A percentile compares a stretch with the other conserved stretches of the same genome.
Evolutionary conservation across 2,888 invertebrate genomes (phyloP).

Genomic region (Timema podura): DNA sequence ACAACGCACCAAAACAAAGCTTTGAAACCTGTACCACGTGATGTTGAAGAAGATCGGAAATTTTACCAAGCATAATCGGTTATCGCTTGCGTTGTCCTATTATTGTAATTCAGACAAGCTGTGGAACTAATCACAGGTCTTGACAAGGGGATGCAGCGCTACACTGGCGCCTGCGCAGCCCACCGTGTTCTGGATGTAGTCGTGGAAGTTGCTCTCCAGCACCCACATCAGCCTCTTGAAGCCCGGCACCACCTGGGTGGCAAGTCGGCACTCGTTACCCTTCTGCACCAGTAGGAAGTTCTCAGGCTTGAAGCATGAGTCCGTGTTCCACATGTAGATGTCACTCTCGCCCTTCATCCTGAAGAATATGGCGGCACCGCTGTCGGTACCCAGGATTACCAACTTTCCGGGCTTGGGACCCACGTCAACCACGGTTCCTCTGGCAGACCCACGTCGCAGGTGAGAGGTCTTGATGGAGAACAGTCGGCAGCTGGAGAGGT

Average conservation of each 20-base stretch:
- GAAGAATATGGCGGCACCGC: conserved; percentile 57
- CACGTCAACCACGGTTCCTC: conserved; percentile 55
- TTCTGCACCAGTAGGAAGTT: conserved; percentile 56
- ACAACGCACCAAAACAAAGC: too few species aligned
- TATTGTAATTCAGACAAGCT: neutral
- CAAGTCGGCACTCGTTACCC: conserved; percentile 54
- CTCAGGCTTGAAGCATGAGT: conserved; percentile 51
- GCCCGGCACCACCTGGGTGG: conserved; percentile 59
- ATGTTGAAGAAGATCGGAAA: too few species aligned
- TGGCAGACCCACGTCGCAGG: conserved; percentile 53
- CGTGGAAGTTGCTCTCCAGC: conserved; percentile 62
- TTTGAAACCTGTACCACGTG: too few species aligned
- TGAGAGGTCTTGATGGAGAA: conserved; percentile 62
- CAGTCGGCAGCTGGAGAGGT: conserved; percentile 57
- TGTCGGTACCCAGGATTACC: conserved; percentile 58
- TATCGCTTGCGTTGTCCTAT: too few species aligned
- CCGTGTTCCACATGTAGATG: conserved; percentile 61
- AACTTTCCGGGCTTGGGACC: conserved; percentile 54
- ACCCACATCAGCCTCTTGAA: conserved; percentile 57
- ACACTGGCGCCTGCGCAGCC: conserved; percentile 55
- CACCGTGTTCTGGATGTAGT: conserved; percentile 55
- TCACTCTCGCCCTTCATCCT: conserved; percentile 59
- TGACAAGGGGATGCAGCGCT: conserved; percentile 55
- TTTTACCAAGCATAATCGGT: too few species aligned
- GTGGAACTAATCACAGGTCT: conserved; percentile 41